Conservation (phyloP, 1,140 invertebrate genomes). For the Chrysopa pallens region DNA sequence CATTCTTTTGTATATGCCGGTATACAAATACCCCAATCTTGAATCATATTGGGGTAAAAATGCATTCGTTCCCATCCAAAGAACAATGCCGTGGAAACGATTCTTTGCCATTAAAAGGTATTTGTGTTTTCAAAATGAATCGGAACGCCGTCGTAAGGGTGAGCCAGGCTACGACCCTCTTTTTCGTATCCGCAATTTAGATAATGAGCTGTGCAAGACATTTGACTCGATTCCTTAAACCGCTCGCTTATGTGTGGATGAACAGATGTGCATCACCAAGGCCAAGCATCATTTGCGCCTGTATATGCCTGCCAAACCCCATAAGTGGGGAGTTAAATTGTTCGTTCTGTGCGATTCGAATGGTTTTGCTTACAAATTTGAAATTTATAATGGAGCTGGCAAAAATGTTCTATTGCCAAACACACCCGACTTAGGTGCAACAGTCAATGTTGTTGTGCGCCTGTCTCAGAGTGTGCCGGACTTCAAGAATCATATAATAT, state of each 20-base stretch:
- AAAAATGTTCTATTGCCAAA: constrained; percentile 7
- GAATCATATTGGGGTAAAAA: constrained; percentile 18
- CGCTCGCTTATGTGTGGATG: constrained; percentile 11
- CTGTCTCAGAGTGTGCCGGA: constrained; percentile 15
- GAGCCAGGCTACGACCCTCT: constrained; percentile 17
- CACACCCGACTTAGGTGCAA: constrained; percentile 17
- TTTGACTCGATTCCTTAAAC: constrained; percentile 13
- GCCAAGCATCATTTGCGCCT: constrained; percentile 12
- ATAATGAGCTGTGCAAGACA: constrained; percentile 15
- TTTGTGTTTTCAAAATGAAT: constrained; percentile 15
- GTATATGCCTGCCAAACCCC: constrained; percentile 18
- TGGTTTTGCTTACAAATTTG: constrained; percentile 22
- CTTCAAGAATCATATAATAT: constrained; percentile 17
- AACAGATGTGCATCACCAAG: constrained; percentile 12
- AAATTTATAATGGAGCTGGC: constrained; percentile 17
- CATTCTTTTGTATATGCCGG: too few relatives aligned
- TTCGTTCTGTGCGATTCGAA: constrained; percentile 16
- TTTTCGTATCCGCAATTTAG: constrained; percentile 18
- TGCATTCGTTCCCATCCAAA: constrained; percentile 8
- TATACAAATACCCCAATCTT: too few relatives aligned
- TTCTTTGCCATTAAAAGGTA: constrained; percentile 14
- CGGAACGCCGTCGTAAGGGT: constrained; percentile 13
- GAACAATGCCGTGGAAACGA: constrained; percentile 10
- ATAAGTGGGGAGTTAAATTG: constrained; percentile 25
- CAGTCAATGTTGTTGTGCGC: constrained; percentile 16